Evolutionary conservation across 92 coral and sea anemone species (phyloP), one percentile per base, ranked within the genome.

Genomic region (Heteractis magnifica): DNA sequence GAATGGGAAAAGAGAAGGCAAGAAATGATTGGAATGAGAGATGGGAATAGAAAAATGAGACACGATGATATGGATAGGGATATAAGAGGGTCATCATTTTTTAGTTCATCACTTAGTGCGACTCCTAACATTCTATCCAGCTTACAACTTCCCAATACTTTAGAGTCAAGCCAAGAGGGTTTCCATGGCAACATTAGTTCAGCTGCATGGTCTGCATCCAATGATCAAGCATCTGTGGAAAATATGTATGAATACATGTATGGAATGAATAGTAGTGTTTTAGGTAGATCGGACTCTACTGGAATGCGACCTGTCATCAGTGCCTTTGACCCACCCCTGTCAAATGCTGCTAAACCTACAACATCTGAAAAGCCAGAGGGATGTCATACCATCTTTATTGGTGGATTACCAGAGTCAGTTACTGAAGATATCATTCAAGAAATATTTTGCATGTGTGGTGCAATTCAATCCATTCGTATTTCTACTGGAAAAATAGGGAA

Each of bases 391-490:
- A 77, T 91, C 10, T 91, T 92, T 23, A 77, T 93, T 50, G 92
- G 92, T 71, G 88, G 95, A 26, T 82, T 93, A 48, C 91, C 95
- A 1, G 88, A 82, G 10, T 70, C 89, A 49, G 81, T 92, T 70
- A 92, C 87, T 41, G 90, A 93, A 55, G 86, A 81, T 51, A 91
- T 93, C 55, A 60, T 93, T 13, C 82, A 74, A 65, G 95, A 93
- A 72, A 77, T 93, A 13, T 91, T 93, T 77, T 81, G 59, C 77
- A 83, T 85, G 4, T 93, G 94, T 85, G 98, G 98, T 20, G 81
- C 83, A 16, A 83, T 93, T 23, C 88, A 87, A 78, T 86, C 78
- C 11, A 86, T 93, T 6, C 87, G 87, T 19, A 53, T 89, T 50
- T 80, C 88, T 62, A 78, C 60, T 23, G 86, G 80, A 44, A 90